phyloP scores from a whole-genome alignment of 30 jellyfish, hydroid and myxozoan genomes.

The Morbakka virulenta region DNA sequence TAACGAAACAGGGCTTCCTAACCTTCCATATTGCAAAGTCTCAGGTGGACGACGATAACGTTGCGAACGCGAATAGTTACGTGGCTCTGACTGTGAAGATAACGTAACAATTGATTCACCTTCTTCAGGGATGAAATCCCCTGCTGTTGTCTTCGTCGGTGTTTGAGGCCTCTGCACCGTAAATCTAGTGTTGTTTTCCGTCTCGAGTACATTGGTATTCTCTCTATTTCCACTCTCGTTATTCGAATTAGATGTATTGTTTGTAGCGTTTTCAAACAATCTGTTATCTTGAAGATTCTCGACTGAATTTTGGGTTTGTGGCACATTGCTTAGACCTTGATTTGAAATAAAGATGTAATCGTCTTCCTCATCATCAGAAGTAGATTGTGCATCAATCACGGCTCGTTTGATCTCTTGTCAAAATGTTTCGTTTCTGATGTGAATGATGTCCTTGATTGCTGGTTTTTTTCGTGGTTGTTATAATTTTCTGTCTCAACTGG shows the following conservation, averaged over 20 bases:
- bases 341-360: slow-evolving; percentile 1
- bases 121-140: neutral
- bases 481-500: neutral
- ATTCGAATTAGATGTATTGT: neutral
- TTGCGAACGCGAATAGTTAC: neutral
- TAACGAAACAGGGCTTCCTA: slow-evolving; percentile 14
- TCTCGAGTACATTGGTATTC: neutral
- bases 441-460: too few species aligned
- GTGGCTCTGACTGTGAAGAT: slow-evolving; percentile 3
- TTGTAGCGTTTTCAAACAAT: neutral
- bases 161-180: neutral
- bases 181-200: neutral
- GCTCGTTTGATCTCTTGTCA: neutral
- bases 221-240: slow-evolving; percentile 1
- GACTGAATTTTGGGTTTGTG: neutral
- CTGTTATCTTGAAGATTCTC: neutral
- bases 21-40: neutral
- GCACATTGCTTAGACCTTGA: neutral
- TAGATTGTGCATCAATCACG: neutral
- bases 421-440: neutral
- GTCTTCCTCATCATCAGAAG: slow-evolving; percentile 12
- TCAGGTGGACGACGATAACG: slow-evolving; percentile 22
- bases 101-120: neutral
- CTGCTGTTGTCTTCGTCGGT: neutral
- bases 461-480: neutral